Evolutionary conservation across 2,888 invertebrate genomes (phyloP).

Genomic region (Conchocele bisecta): DNA sequence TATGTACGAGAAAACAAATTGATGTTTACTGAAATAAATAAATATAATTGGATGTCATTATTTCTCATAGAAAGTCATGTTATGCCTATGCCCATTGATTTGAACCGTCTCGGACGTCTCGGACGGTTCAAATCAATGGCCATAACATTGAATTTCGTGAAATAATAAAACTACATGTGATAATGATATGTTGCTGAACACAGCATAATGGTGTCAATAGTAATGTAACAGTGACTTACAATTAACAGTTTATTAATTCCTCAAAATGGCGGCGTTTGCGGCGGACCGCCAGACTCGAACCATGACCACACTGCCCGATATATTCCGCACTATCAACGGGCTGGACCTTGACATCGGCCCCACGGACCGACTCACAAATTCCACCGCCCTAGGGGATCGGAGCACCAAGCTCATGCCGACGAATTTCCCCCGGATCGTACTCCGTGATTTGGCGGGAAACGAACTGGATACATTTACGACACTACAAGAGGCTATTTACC

Average conservation of each 20-base stretch:
- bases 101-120: too few relatives aligned
- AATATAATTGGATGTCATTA: too few relatives aligned
- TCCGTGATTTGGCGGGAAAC: constrained; percentile 65
- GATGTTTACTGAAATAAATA: too few relatives aligned
- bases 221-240: too few relatives aligned
- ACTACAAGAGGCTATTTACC: constrained; percentile 76
- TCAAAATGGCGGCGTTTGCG: background rate
- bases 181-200: too few relatives aligned
- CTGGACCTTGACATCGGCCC: constrained; percentile 42
- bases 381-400: background rate
- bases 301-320: constrained; percentile 35
- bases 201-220: too few relatives aligned
- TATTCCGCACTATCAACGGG: constrained; percentile 51
- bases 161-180: too few relatives aligned
- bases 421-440: constrained; percentile 65
- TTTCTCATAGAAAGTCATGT: too few relatives aligned
- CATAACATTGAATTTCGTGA: too few relatives aligned
- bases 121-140: too few relatives aligned
- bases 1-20: too few relatives aligned
- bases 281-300: constrained; percentile 1
- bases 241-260: background rate
- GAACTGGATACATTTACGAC: constrained; percentile 76
- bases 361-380: constrained; percentile 18
- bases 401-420: background rate
- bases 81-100: too few relatives aligned